Percentiles rank a stretch among this genome's conserved stretches.
phyloP scores from a whole-genome alignment of 2,113 vertebrate species.

The Rhinolophus sinicus region DNA sequence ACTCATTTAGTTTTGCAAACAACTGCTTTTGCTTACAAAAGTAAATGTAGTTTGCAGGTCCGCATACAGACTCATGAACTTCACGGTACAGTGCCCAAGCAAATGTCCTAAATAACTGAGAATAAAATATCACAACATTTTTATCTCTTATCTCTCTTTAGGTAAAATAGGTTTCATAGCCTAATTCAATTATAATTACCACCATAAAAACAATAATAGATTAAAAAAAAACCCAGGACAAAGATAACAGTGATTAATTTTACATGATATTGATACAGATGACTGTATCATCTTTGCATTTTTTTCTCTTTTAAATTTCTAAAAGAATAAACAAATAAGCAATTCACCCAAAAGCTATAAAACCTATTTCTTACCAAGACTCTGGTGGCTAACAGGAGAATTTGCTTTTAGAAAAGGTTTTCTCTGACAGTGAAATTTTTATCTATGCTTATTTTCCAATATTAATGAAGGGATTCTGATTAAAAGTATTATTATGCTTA shows the following conservation, averaged over 20 bases:
- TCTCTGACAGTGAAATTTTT: neutral
- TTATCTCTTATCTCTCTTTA: neutral
- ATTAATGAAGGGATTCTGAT: neutral
- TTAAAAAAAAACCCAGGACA: neutral
- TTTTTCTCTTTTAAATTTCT: neutral
- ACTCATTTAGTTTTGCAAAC: slow-evolving; percentile 12
- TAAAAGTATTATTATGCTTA: neutral
- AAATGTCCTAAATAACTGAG: neutral
- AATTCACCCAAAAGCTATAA: neutral
- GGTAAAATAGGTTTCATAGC: neutral
- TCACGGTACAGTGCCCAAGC: neutral
- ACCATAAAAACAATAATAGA: neutral
- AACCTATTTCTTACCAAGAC: neutral
- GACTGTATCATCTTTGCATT: neutral
- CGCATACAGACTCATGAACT: neutral
- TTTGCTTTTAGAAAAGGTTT: neutral
- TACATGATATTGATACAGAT: neutral
- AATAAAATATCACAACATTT: neutral
- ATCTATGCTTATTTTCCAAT: neutral
- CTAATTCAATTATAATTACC: slow-evolving; percentile 11
- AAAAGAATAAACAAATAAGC: neutral
- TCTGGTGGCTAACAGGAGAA: neutral
- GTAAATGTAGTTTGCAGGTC: neutral
- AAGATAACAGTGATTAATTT: neutral
- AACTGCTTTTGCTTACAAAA: neutral